A percentile compares a stretch with the other conserved stretches of the same genome.
Conservation (phyloP, 2,888 invertebrate genomes). For the Drosophila neonasuta region DNA sequence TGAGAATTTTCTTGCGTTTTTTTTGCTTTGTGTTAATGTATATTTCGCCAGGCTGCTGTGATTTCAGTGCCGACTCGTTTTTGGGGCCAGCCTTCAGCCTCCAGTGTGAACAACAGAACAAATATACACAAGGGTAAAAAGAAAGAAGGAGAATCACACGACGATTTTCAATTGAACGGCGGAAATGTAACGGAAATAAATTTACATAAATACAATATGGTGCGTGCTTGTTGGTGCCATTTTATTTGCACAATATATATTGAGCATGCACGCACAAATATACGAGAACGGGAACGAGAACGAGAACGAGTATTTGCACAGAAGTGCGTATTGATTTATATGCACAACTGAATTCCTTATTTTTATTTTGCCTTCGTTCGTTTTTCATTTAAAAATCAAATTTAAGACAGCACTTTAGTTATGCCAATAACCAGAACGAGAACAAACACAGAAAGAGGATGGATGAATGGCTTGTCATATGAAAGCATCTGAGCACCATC, state of each 20-base stretch:
- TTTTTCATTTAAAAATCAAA: constrained; percentile 29
- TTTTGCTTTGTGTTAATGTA: constrained; percentile 29
- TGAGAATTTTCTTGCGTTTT: neutral
- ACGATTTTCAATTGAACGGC: constrained; percentile 77
- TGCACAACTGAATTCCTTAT: constrained; percentile 39
- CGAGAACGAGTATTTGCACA: constrained; percentile 50
- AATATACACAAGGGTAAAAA: constrained; percentile 40
- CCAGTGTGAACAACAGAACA: constrained; percentile 33
- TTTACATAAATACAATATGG: constrained; percentile 78
- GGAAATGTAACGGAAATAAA: constrained; percentile 79
- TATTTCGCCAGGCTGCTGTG: constrained; percentile 40
- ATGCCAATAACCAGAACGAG: constrained; percentile 11
- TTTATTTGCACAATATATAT: constrained; percentile 72
- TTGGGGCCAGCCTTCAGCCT: constrained; percentile 15
- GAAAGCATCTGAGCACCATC: constrained; percentile 17
- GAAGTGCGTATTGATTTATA: constrained; percentile 72
- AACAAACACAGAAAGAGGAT: neutral
- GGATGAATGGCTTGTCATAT: constrained; percentile 10
- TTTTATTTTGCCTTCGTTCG: constrained; percentile 10
- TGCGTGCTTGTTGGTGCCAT: constrained; percentile 74
- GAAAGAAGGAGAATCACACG: constrained; percentile 66
- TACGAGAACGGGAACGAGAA: constrained; percentile 2
- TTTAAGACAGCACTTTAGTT: constrained; percentile 39
- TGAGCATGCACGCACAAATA: constrained; percentile 37
- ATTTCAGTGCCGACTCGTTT: constrained; percentile 32